Evolutionary conservation across 2,888 invertebrate genomes (phyloP).

Genomic region (Pseudeuparius sepicola): DNA sequence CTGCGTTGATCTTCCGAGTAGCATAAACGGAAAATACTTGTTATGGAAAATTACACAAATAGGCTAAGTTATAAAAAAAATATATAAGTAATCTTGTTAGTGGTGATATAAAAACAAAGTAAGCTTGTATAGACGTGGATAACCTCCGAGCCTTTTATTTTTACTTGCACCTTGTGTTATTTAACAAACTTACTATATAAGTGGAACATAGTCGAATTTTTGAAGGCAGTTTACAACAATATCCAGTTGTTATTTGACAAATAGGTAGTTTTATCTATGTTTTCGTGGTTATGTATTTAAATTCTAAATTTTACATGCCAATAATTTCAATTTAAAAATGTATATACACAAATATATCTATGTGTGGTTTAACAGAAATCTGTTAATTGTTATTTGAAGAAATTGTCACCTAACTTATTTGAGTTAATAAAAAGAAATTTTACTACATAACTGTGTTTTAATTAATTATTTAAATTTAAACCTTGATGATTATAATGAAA

Average conservation of each 20-base stretch:
- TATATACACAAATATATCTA: conserved; percentile 40
- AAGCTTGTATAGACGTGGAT: conserved; percentile 35
- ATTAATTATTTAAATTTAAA: no score
- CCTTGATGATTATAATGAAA: no score
- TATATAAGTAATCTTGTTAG: conserved; percentile 30
- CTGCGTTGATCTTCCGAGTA: no score
- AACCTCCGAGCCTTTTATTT: conserved; percentile 30
- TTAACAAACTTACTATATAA: conserved; percentile 33
- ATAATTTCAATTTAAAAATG: conserved; percentile 41
- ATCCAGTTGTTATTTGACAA: conserved; percentile 18
- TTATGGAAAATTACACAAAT: no score
- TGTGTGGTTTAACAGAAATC: conserved; percentile 39
- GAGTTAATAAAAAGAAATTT: conserved; percentile 41
- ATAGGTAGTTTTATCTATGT: conserved; percentile 19
- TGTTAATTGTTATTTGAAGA: conserved; percentile 40
- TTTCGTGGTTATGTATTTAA: conserved; percentile 27
- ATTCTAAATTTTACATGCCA: conserved; percentile 34
- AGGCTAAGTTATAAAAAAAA: neutral
- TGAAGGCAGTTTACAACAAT: no score
- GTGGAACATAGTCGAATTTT: no score
- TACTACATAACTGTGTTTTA: conserved; percentile 30
- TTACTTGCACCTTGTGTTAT: conserved; percentile 34
- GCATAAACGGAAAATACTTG: no score
- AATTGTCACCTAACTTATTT: conserved; percentile 43
- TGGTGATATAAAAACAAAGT: conserved; percentile 17